Evolutionary conservation across 2,797 vertebrate species (phyloP), one percentile per base, ranked within the genome.

Genomic region (Sphaeramia orbicularis): DNA sequence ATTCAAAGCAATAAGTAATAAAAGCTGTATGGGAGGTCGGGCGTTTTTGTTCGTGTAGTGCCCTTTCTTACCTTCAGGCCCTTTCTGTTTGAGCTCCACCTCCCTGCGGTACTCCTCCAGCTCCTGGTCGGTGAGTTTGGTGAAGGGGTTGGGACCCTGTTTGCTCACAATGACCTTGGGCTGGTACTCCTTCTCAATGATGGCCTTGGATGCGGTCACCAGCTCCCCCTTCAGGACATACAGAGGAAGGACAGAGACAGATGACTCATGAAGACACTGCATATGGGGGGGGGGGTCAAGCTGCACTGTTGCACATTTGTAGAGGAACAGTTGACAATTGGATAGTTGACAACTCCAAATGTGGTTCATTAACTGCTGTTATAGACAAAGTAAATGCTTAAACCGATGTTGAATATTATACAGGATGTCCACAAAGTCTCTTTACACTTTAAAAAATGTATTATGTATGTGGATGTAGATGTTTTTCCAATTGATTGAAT

Each of bases 121-220:
- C 68, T 99, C 98, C 66, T 92, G 95, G 83, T 99, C 97, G 0
- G 96, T 98, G 76, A 96, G 93, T 47, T 96, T 96, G 85, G 94
- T 98, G 95, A 99, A 99, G 21, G 98, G 98, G 86, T 99, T 99
- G 56, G 98, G 98, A 68, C 97, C 98, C 1, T 96, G 92, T 76
- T 96, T 98, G 92, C 95, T 96, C 84, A 99, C 91, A 0, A 99
- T 94, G 18, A 98, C 97, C n/a, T 92, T 92, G 7, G 97, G 97
- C 81, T 99, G 98, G 83, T 98, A 99, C 65, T 99, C 98, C 67
- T 99, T 99, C 84, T 99, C 98, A 10, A 99, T 99, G 78, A 99
- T 99, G 81, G 98, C 98, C 91, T 99, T 99, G 30, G 98, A 99
- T 0, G 98, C 98, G 0, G 97, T 99, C 91, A 99, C 96, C 57